Base-by-base conservation (phyloP, 1,140 invertebrate species). In the Anastrepha ludens region DNA sequence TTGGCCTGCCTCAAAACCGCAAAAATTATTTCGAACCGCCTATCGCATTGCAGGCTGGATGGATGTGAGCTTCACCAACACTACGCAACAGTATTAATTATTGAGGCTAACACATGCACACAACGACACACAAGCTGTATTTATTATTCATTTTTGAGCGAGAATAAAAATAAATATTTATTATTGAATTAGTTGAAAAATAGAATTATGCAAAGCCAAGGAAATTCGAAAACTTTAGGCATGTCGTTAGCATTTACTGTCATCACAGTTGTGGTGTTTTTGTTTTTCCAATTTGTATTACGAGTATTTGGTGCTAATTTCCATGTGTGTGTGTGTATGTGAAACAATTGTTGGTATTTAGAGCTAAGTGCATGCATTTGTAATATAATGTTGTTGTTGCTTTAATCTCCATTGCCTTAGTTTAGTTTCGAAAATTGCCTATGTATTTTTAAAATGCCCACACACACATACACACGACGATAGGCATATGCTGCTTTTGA, bases 111-210 rank as follows among this genome's bases (percentile, higher is more conserved):
- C 29, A 29, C 29, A 29, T 1, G 29, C 29, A 29, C 29, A 29
- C 29, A 29, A 29, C 29, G 29, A 29, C 29, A 29, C 29, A 29
- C 29, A 29, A 20, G 9, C 29, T 11, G 65, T 41, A 11, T 67
- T 67, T 67, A 67, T 67, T 67, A 67, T 67, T 67, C 39, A 67
- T 67, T 67, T 67, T 39, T 67, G 29, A 67, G 29, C 39, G 65
- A 9, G 11, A 67, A 15, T 41, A 41, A 39, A 41, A 5, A 39
- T 67, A 67, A 67, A 67, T 74, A n/a, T 47, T 17, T 74, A 74
- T 17, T 74, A 47, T 47, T 74, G 2, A 50, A 74, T 50, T 74
- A 50, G 17, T 74, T 74, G 70, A n/a, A 47, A 74, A 74, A 8
- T 11, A 50, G 47, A 74, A 29, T 29, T 29, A 47, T 47, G 70